These are phyloP conservation scores for Dicerorhinus sumatrensis DNA, from an alignment of 2,113 vertebrate species.

Conservation along the genomic window DNA sequence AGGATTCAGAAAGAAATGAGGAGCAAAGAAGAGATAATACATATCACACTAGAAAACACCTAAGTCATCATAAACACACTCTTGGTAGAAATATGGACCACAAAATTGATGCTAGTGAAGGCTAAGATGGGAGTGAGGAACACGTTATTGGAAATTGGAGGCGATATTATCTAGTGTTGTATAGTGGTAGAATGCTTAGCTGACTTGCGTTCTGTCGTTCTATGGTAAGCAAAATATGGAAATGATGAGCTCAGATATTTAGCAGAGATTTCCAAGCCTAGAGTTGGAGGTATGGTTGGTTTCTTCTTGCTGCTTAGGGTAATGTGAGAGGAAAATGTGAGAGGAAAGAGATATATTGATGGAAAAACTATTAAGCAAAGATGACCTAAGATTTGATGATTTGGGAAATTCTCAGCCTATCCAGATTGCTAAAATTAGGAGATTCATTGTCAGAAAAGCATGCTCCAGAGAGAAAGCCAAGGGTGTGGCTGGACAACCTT, in stretches of 20 bases:
- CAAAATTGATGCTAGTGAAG: not conserved
- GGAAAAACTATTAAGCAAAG: not conserved
- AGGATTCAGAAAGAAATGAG: not conserved
- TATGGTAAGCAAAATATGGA: not conserved
- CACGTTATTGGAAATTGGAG: not conserved
- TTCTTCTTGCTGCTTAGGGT: not conserved
- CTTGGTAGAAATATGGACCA: not conserved
- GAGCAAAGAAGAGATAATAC: not conserved
- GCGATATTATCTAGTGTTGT: not conserved
- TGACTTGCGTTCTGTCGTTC: not conserved
- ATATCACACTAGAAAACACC: not conserved
- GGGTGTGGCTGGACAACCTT: not conserved
- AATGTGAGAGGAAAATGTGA: too few relatives aligned
- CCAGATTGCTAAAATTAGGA: not conserved
- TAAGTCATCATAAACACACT: not conserved
- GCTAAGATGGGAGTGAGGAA: not conserved
- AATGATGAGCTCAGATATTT: not conserved
- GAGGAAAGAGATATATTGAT: not conserved
- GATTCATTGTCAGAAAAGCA: not conserved
- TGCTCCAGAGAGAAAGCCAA: not conserved
- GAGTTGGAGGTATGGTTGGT: not conserved
- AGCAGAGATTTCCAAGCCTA: not conserved
- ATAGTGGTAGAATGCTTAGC: not conserved
- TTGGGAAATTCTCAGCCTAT: not conserved
- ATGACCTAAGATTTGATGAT: not conserved